Conservation (phyloP, 2,797 vertebrate species). For the Erithacus rubecula region DNA sequence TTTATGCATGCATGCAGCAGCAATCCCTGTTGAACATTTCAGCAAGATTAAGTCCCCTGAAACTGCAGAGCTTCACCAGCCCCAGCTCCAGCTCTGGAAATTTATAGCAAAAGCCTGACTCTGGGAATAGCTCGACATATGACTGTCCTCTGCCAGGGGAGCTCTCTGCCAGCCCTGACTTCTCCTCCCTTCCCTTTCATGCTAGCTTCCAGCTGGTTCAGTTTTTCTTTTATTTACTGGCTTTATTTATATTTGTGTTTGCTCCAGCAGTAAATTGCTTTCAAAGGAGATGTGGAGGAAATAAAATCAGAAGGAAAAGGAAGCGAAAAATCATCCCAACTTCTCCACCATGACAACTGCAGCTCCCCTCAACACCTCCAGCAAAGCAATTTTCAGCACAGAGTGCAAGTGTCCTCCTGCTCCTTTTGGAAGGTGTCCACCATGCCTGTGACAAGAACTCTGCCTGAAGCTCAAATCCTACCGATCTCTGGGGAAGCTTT, state of each 20-base stretch:
- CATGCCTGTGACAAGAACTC: not conserved
- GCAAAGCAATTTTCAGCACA: not conserved
- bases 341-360: not conserved
- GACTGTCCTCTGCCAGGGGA: not conserved
- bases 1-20: not conserved
- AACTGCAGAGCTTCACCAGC: not conserved
- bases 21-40: not conserved
- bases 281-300: not conserved
- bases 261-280: not conserved
- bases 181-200: conserved; percentile 25
- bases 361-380: not conserved
- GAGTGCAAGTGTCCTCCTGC: not conserved
- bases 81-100: not conserved
- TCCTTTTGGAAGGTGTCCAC: not conserved
- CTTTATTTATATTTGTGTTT: conserved; percentile 6
- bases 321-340: not conserved
- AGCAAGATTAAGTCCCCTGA: not conserved
- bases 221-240: conserved; percentile 12
- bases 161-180: not conserved
- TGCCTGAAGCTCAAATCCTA: not conserved
- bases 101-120: conserved; percentile 6
- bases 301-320: not conserved
- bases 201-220: conserved; percentile 23
- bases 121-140: not conserved
- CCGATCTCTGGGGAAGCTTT: not conserved